phyloP scores from a whole-genome alignment of 2,797 vertebrate genomes.

The Anisognathus igniventris region DNA sequence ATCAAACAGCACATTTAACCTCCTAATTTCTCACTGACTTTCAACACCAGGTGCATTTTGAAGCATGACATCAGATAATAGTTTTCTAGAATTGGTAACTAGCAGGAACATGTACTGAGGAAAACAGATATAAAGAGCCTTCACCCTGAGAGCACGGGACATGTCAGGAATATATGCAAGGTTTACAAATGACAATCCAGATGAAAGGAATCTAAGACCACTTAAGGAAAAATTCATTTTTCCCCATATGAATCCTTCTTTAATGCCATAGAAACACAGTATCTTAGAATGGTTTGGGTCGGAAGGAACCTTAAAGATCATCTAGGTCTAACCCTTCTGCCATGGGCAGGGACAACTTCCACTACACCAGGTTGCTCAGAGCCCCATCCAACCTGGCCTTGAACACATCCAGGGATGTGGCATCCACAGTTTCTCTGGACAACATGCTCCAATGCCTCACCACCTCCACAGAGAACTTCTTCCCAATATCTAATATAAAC shows the following conservation, averaged over 20 bases:
- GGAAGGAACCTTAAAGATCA: not conserved
- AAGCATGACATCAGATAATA: not conserved
- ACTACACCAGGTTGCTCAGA: not conserved
- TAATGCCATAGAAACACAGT: not conserved
- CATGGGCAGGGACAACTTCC: no score
- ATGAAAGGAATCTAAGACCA: not conserved
- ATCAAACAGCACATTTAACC: not conserved
- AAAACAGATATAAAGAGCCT: not conserved
- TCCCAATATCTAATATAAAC: not conserved
- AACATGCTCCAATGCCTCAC: not conserved
- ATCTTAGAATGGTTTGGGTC: not conserved
- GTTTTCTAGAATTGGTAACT: not conserved
- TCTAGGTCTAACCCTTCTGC: not conserved
- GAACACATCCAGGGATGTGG: not conserved
- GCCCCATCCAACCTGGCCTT: not conserved
- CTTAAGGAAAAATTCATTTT: not conserved
- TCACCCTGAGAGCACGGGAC: fast-evolving
- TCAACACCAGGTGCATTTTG: not conserved
- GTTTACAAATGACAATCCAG: not conserved
- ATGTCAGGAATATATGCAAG: not conserved
- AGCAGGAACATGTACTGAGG: not conserved
- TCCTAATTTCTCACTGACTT: not conserved
- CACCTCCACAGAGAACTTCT: not conserved
- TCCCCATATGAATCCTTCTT: not conserved
- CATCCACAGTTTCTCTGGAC: not conserved